phyloP scores from a whole-genome alignment of 2,888 invertebrate species.

The Pseudoips prasinana region DNA sequence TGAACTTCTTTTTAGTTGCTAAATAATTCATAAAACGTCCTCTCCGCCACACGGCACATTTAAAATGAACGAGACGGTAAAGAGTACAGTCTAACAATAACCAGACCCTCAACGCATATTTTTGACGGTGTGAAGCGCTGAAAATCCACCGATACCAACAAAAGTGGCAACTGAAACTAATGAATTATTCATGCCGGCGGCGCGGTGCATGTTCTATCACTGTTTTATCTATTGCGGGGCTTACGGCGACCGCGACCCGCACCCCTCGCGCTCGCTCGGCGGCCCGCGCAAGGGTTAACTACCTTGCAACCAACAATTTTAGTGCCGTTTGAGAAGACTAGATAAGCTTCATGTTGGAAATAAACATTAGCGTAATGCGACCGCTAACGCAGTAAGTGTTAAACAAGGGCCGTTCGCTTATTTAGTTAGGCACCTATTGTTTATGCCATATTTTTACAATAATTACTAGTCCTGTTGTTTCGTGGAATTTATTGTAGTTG shows the following conservation, averaged over 20 bases:
- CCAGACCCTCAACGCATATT: slow-evolving; percentile 73
- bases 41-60: slow-evolving; percentile 41
- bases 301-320: slow-evolving; percentile 75
- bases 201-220: slow-evolving; percentile 83
- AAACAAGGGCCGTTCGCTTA: slow-evolving; percentile 43
- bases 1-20: slow-evolving; percentile 29
- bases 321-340: slow-evolving; percentile 73
- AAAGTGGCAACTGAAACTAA: slow-evolving; percentile 82
- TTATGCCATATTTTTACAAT: slow-evolving; percentile 21
- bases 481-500: not conserved
- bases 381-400: slow-evolving; percentile 62
- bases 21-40: slow-evolving; percentile 43
- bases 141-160: slow-evolving; percentile 81
- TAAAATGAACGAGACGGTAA: slow-evolving; percentile 58
- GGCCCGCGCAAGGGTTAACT: slow-evolving; percentile 73
- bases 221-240: slow-evolving; percentile 82
- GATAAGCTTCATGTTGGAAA: slow-evolving; percentile 71
- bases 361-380: slow-evolving; percentile 72
- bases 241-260: slow-evolving; percentile 55
- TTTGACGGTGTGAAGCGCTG: slow-evolving; percentile 77
- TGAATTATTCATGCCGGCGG: slow-evolving; percentile 81
- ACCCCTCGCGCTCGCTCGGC: slow-evolving; percentile 45
- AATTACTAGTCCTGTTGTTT: slow-evolving; percentile 1
- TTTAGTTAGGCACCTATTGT: slow-evolving; percentile 36
- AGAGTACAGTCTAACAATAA: slow-evolving; percentile 70